A percentile compares a stretch with the other conserved stretches of the same genome.
These are phyloP conservation scores for Siniperca obscura DNA, from an alignment of 2,797 vertebrate species.

Conservation along the genomic window DNA sequence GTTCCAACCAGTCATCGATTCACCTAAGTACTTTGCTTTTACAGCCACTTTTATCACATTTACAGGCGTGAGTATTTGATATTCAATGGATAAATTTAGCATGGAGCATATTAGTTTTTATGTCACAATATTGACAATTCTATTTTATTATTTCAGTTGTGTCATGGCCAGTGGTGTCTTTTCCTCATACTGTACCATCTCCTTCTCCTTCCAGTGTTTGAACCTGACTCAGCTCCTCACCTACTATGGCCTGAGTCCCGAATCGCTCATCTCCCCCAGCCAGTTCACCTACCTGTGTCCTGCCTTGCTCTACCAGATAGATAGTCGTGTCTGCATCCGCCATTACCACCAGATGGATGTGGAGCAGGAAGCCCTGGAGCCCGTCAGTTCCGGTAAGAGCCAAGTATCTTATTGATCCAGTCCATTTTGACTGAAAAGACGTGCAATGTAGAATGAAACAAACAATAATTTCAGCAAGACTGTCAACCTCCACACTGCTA, in stretches of 20 bases:
- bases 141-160: neutral
- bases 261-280: constrained; percentile 90
- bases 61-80: neutral
- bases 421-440: constrained; percentile 6
- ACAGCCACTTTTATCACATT: neutral
- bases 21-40: neutral
- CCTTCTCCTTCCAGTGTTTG: constrained; percentile 87
- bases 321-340: constrained; percentile 93
- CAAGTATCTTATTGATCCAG: neutral
- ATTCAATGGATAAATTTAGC: neutral
- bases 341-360: constrained; percentile 90
- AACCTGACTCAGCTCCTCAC: constrained; percentile 93
- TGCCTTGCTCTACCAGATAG: constrained; percentile 97
- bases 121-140: neutral
- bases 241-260: constrained; percentile 89
- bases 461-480: neutral
- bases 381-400: constrained; percentile 78
- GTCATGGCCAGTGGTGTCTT: neutral
- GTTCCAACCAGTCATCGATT: neutral
- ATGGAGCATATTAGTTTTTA: neutral
- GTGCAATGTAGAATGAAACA: neutral
- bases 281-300: constrained; percentile 95
- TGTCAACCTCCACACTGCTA: neutral
- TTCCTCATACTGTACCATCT: neutral
- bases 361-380: constrained; percentile 83